These are phyloP conservation scores for Rotaria sp. DNA, from an alignment of 2,888 invertebrate species.

Conservation along the genomic window DNA sequence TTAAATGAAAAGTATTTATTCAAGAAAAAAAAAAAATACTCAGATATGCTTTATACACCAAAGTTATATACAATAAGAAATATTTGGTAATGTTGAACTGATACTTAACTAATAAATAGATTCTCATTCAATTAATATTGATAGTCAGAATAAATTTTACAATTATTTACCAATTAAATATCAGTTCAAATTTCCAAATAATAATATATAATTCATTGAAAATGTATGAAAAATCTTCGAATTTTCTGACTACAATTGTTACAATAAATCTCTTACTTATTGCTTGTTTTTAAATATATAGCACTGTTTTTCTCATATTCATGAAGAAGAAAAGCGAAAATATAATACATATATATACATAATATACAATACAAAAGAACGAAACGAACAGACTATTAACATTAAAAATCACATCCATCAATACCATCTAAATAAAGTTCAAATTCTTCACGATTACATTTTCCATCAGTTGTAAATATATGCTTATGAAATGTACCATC, in stretches of 20 bases:
- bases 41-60: background rate
- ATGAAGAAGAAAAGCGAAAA: slow-evolving; percentile 49
- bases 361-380: background rate
- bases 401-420: slow-evolving; percentile 28
- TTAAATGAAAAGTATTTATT: background rate
- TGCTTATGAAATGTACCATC: slow-evolving; percentile 28
- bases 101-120: background rate
- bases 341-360: background rate
- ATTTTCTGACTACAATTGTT: background rate
- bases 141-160: background rate
- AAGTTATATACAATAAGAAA: background rate
- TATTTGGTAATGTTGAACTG: background rate
- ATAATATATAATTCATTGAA: background rate
- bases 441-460: slow-evolving; percentile 26
- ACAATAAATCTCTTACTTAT: background rate
- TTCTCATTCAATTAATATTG: background rate
- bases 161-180: background rate
- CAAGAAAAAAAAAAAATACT: background rate
- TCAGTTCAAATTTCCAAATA: background rate
- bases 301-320: background rate
- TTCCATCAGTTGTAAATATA: slow-evolving; percentile 4
- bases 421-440: slow-evolving; percentile 3
- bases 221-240: background rate
- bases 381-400: background rate
- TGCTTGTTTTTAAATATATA: background rate